phyloP scores from a whole-genome alignment of 2,113 vertebrate species.

The Corythornis madagascariensis region DNA sequence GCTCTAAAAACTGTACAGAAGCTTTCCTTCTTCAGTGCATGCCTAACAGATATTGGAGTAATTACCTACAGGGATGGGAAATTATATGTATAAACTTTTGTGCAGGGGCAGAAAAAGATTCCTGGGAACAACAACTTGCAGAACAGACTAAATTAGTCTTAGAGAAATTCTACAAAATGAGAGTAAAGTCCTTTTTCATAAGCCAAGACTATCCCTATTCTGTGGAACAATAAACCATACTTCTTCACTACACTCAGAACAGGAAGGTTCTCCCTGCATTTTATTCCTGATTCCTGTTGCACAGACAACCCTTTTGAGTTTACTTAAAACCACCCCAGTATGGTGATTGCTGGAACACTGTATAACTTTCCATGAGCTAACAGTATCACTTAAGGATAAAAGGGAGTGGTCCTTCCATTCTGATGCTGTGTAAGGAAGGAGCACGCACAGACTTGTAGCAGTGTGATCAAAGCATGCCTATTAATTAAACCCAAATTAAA shows the following conservation, averaged over 20 bases:
- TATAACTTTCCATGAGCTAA: background rate
- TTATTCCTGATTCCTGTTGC: background rate
- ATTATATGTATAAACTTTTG: background rate
- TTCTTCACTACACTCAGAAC: background rate
- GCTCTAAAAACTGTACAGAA: background rate
- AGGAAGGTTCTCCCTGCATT: background rate
- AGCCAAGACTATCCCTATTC: background rate
- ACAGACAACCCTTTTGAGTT: accelerated
- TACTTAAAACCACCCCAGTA: background rate
- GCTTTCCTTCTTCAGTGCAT: background rate
- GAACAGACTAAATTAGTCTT: background rate
- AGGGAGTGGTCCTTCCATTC: background rate
- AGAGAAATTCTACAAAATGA: background rate
- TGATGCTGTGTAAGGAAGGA: background rate
- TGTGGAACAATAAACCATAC: background rate
- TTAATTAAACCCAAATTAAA: background rate
- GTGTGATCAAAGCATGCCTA: background rate
- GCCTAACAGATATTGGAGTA: background rate
- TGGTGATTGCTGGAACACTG: background rate
- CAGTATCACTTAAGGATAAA: background rate
- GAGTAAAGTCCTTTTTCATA: background rate
- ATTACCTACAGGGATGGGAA: background rate
- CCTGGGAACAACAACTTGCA: background rate
- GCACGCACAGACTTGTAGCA: background rate
- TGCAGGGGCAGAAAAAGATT: background rate